Conservation (phyloP, 2,113 vertebrate genomes). For the Arizona elegans region DNA sequence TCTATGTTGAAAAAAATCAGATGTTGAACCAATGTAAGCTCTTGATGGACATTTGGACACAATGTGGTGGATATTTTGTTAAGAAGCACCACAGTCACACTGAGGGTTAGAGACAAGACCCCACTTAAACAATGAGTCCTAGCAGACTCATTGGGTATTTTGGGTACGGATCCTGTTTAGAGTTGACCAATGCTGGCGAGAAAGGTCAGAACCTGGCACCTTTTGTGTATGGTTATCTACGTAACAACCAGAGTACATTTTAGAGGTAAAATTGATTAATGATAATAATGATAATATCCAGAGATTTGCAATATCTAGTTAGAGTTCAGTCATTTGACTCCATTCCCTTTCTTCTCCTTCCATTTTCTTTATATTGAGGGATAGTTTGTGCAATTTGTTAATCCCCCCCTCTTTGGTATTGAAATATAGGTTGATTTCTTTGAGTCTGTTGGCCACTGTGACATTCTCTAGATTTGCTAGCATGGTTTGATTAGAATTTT, state of each 20-base stretch:
- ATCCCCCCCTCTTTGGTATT: background rate
- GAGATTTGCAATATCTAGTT: background rate
- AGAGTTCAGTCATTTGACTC: background rate
- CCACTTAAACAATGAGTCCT: too few species aligned
- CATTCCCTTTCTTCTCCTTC: background rate
- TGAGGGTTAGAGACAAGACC: too few species aligned
- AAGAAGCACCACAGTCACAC: too few species aligned
- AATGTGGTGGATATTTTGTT: too few species aligned
- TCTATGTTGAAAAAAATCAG: too few species aligned
- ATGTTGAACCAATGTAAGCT: too few species aligned
- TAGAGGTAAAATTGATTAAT: background rate
- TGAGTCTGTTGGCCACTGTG: background rate
- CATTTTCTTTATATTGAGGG: background rate
- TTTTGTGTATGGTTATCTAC: too few species aligned
- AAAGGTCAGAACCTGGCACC: too few species aligned
- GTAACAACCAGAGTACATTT: background rate
- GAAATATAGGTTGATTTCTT: background rate
- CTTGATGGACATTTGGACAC: too few species aligned
- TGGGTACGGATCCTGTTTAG: too few species aligned
- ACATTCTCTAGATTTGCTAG: background rate
- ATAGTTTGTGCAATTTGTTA: background rate
- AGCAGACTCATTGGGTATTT: too few species aligned
- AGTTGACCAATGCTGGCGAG: too few species aligned
- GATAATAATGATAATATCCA: background rate
- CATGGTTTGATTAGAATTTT: background rate